These are phyloP conservation scores for Tapirus terrestris DNA, from an alignment of 2,113 vertebrate species.

Conservation along the genomic window DNA sequence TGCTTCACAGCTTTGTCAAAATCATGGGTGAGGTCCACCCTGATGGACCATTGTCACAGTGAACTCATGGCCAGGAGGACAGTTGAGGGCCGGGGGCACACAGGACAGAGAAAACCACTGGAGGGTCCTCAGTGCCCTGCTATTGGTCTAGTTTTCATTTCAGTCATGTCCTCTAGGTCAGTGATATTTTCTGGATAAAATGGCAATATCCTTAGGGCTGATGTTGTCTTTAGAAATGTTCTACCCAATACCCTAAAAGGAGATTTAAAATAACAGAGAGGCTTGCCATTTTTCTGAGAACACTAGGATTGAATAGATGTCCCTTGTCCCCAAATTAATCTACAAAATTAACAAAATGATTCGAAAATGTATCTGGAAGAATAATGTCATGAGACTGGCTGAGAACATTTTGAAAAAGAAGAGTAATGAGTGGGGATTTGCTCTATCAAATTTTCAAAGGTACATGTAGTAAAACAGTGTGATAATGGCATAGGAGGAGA, in stretches of 20 bases:
- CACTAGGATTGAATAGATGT: constrained; percentile 21
- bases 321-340: constrained; percentile 38
- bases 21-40: neutral
- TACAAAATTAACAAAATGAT: constrained; percentile 31
- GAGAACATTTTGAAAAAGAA: constrained; percentile 15
- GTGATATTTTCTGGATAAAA: neutral
- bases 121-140: accelerated
- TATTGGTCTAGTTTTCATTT: neutral
- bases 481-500: neutral
- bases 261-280: neutral
- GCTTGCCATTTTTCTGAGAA: neutral
- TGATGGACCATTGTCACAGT: neutral
- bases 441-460: neutral
- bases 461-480: neutral
- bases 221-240: neutral
- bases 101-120: accelerated
- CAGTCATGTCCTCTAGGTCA: neutral
- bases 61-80: neutral
- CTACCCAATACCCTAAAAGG: neutral
- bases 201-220: neutral
- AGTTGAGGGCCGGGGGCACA: accelerated
- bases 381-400: neutral
- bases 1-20: neutral
- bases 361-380: constrained; percentile 19
- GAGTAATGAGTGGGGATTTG: neutral